These are phyloP conservation scores for Platycheirus albimanus DNA, from an alignment of 2,888 invertebrate genomes.

Conservation along the genomic window DNA sequence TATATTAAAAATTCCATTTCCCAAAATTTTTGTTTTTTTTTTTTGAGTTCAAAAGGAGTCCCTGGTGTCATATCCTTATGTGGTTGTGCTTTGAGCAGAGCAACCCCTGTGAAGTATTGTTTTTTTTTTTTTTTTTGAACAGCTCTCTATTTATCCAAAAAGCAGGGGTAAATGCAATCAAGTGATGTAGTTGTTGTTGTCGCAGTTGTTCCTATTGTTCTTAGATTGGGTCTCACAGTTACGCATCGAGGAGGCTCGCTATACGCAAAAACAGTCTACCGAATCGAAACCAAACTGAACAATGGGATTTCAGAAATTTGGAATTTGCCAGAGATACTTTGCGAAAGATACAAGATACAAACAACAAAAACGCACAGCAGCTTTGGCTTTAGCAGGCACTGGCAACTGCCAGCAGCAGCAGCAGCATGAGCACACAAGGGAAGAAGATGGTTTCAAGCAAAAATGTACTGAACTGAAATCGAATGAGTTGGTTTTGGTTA, in stretches of 20 bases:
- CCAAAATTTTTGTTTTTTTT: slow-evolving; percentile 47
- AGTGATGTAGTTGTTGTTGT: slow-evolving; percentile 47
- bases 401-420: not conserved
- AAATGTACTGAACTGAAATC: slow-evolving; percentile 39
- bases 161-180: slow-evolving; percentile 56
- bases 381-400: no score
- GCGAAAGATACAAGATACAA: slow-evolving; percentile 6
- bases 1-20: slow-evolving; percentile 71
- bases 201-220: slow-evolving; percentile 64
- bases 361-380: no score
- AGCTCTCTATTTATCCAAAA: slow-evolving; percentile 15
- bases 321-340: slow-evolving; percentile 18
- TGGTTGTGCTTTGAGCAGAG: slow-evolving; percentile 8
- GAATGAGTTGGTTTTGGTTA: no score
- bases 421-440: not conserved
- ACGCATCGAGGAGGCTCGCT: slow-evolving; percentile 37
- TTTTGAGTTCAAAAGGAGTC: slow-evolving; percentile 6
- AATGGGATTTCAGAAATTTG: slow-evolving; percentile 68
- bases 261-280: slow-evolving; percentile 54
- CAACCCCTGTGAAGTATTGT: slow-evolving; percentile 47
- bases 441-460: slow-evolving; percentile 38
- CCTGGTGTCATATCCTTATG: slow-evolving; percentile 18
- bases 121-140: slow-evolving; percentile 34
- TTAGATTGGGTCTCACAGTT: slow-evolving; percentile 39
- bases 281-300: slow-evolving; percentile 32